Base-by-base conservation (phyloP, 2,797 vertebrate genomes). In the Lagodon rhomboides region DNA sequence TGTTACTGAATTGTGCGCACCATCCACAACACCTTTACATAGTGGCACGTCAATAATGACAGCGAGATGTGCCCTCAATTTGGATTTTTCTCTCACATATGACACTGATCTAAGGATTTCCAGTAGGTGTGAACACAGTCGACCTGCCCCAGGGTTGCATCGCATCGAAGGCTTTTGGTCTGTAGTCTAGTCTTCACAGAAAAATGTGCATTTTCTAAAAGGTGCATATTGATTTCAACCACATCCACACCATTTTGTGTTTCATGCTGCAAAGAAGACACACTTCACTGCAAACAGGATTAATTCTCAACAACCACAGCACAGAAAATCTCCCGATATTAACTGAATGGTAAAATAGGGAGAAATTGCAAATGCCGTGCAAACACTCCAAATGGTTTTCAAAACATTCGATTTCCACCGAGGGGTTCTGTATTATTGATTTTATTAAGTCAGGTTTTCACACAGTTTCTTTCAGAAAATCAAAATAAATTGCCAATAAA, bases 1-100 rank as follows among this genome's bases (percentile, higher is more conserved):
- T 72, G 73, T 84, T 85, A 63, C 12, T 73, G 80, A 76, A 75
- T 79, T 73, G 53, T 68, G 68, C 41, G 46, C 27, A 30, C 12
- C 18, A 43, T 60, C 58, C 69, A 75, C 22, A 51, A 65, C 2
- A 22, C 38, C 43, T 62, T 64, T 46, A 54, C 67, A 71, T 10
- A 18, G 70, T 61, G 71, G 56, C 59, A 53, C 22, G 63, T 18
- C 53, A 73, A 30, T 65, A 59, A 70, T 70, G 16, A 5, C 58
- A 18, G 46, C 20, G 7, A 77, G 12, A 20, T 68, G 18, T 20
- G 38, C 64, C 44, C 59, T 78, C 13, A 62, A 66, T 68, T 60
- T 5, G 5, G 23, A 38, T 53, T 30, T 73, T 55, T 23, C 27
- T 59, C 16, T 64, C 61, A 70, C 43, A 73, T 49, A 41, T 43